These are phyloP conservation scores for Hoplostethus atlanticus DNA, from an alignment of 2,797 vertebrate genomes.

Conservation along the genomic window DNA sequence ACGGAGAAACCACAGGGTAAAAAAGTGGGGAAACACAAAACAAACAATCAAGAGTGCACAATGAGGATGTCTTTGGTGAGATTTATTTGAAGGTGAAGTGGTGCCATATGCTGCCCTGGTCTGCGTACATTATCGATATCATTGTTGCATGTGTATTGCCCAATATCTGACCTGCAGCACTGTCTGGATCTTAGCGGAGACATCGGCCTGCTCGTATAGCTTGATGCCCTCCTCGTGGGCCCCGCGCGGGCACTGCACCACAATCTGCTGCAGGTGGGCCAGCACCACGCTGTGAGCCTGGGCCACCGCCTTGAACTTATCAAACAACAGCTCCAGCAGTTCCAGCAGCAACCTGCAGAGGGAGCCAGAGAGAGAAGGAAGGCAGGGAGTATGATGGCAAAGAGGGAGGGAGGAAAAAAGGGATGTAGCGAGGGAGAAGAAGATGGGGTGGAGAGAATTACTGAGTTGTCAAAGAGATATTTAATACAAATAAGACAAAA, in stretches of 20 bases:
- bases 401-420: neutral
- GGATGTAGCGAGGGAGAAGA: neutral
- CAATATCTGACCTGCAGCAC: constrained; percentile 92
- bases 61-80: neutral
- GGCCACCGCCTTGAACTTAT: constrained; percentile 97
- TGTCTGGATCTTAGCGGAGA: constrained; percentile 97
- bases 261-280: constrained; percentile 90
- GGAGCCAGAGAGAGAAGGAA: constrained; percentile 70
- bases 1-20: constrained; percentile 37
- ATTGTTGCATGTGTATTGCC: neutral
- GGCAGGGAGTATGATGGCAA: neutral
- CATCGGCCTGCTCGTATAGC: constrained; percentile 97
- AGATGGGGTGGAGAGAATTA: neutral
- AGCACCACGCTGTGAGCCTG: constrained; percentile 92
- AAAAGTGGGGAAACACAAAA: constrained; percentile 23
- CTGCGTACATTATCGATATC: neutral
- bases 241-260: constrained; percentile 81
- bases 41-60: constrained; percentile 23
- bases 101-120: neutral
- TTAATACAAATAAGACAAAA: neutral
- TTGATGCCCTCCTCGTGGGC: constrained; percentile 91
- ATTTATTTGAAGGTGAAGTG: neutral
- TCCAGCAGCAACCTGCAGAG: constrained; percentile 92
- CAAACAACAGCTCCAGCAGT: constrained; percentile 94
- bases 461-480: neutral